Evolutionary conservation across 2,888 invertebrate species (phyloP).

Genomic region (Meta bourneti): DNA sequence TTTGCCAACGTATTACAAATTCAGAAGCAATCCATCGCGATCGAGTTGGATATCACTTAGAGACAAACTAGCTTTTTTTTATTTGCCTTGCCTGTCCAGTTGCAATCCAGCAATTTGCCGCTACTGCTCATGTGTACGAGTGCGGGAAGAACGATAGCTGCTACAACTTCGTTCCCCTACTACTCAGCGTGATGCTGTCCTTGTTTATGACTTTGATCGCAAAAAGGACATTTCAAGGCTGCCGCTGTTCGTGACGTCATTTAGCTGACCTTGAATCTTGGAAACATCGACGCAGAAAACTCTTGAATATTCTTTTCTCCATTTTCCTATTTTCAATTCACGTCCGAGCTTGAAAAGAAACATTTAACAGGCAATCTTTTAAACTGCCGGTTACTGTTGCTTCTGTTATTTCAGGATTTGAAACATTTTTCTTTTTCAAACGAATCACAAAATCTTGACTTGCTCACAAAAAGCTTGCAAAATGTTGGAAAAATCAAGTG

Average conservation of each 20-base stretch:
- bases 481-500: too few species aligned
- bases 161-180: constrained; percentile 42
- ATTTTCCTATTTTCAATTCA: constrained; percentile 19
- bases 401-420: too few species aligned
- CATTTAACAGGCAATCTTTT: too few species aligned
- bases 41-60: not conserved
- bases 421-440: too few species aligned
- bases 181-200: constrained; percentile 56
- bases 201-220: constrained; percentile 75
- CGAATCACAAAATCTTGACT: too few species aligned
- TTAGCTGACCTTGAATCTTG: constrained; percentile 69
- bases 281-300: constrained; percentile 11
- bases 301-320: constrained; percentile 42
- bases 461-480: too few species aligned
- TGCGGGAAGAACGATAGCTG: not conserved
- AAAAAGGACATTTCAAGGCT: constrained; percentile 74
- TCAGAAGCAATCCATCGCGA: too few species aligned
- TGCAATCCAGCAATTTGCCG: constrained; percentile 32
- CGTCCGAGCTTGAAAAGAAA: not conserved
- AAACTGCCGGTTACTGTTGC: too few species aligned
- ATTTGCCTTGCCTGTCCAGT: not conserved
- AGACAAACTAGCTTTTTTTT: not conserved
- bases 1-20: too few species aligned
- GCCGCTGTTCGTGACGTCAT: constrained; percentile 73
- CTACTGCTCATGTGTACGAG: not conserved